These are phyloP conservation scores for Arenaria interpres DNA, from an alignment of 2,113 vertebrate species.

Conservation along the genomic window DNA sequence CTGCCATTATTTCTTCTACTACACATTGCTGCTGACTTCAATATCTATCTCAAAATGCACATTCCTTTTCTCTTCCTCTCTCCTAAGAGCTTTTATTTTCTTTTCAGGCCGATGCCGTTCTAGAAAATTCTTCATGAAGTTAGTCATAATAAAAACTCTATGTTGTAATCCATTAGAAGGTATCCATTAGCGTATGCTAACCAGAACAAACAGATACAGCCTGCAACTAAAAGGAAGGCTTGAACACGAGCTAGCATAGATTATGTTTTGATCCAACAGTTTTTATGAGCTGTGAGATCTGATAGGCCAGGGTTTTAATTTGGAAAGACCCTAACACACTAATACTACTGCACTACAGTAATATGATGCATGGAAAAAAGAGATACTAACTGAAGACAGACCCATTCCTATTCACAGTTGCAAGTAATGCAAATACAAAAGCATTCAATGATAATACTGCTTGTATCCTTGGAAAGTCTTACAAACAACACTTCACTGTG, in stretches of 20 bases:
- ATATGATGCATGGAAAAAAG: background rate
- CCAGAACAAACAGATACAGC: background rate
- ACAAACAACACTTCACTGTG: background rate
- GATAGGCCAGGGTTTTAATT: background rate
- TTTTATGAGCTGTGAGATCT: background rate
- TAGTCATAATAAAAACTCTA: background rate
- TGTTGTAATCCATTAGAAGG: background rate
- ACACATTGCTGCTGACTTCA: background rate
- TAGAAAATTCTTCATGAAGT: background rate
- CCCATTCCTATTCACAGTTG: background rate
- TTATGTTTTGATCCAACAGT: background rate
- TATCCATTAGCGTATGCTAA: background rate
- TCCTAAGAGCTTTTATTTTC: background rate
- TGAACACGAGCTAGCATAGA: background rate
- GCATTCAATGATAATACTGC: background rate
- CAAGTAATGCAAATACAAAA: background rate
- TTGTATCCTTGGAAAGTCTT: background rate
- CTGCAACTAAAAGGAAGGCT: background rate
- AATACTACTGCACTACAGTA: background rate
- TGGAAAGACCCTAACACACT: background rate
- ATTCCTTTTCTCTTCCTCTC: background rate
- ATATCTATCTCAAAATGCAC: background rate
- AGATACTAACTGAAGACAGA: background rate
- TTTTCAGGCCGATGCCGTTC: background rate
- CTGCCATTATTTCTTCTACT: background rate